These are phyloP conservation scores for Lophura nycthemera DNA, from an alignment of 2,113 vertebrate species.

Conservation along the genomic window DNA sequence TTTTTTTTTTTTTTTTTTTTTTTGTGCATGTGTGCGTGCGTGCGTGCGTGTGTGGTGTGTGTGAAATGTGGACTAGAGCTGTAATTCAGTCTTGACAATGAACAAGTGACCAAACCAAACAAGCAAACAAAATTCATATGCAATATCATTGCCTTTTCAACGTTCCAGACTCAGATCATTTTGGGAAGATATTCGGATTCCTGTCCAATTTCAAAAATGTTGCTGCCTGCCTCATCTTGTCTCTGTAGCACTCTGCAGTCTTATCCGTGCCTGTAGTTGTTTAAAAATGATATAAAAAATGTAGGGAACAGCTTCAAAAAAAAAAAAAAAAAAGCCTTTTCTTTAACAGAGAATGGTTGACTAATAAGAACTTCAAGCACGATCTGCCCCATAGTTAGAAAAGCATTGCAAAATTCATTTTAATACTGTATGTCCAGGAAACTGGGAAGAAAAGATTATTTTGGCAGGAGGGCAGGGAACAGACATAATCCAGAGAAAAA, in stretches of 20 bases:
- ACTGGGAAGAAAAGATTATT: neutral
- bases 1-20: no score
- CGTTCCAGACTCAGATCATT: neutral
- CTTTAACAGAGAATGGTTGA: neutral
- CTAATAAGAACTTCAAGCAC: neutral
- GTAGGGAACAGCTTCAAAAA: neutral
- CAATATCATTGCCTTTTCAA: neutral
- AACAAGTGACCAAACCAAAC: neutral
- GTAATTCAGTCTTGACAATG: neutral
- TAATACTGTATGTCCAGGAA: neutral
- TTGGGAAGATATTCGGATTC: neutral
- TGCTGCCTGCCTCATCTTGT: neutral
- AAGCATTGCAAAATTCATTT: neutral
- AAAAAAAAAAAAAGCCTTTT: neutral
- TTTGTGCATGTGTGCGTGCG: no score
- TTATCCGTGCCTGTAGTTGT: neutral
- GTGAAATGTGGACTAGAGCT: neutral
- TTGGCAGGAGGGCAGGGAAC: neutral
- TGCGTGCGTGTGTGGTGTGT: no score
- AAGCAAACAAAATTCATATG: neutral
- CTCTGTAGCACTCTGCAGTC: neutral
- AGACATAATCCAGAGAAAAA: neutral
- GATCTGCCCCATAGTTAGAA: neutral
- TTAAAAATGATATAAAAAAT: neutral
- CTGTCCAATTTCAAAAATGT: neutral